Conservation (phyloP, 2,797 vertebrate genomes). For the Moxostoma hubbsi region DNA sequence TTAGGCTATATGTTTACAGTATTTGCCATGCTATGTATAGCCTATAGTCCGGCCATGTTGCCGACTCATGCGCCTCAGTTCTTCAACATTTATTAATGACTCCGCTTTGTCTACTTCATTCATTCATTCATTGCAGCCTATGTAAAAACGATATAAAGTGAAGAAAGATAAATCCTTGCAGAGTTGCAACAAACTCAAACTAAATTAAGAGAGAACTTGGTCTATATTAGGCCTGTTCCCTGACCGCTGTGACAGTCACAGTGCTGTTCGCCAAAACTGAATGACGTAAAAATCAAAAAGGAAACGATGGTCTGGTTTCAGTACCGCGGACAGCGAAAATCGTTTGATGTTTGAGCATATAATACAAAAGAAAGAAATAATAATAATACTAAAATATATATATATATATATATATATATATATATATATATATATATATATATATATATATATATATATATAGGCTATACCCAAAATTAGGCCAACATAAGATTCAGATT, state of each 20-base stretch:
- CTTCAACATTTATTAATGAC: background rate
- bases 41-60: background rate
- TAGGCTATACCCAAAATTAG: too few species aligned
- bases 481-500: too few species aligned
- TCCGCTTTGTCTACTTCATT: too few species aligned
- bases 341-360: background rate
- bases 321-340: slow-evolving; percentile 55
- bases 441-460: too few species aligned
- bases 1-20: too few species aligned
- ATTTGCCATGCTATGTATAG: too few species aligned
- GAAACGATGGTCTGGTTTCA: slow-evolving; percentile 33
- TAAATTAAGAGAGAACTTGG: too few species aligned
- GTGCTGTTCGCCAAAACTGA: background rate
- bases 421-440: too few species aligned
- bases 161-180: background rate
- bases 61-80: background rate
- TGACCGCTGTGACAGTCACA: slow-evolving; percentile 1
- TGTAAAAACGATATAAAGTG: background rate
- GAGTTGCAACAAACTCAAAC: background rate
- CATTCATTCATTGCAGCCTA: too few species aligned
- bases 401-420: too few species aligned
- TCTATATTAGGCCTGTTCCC: background rate
- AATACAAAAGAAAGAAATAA: background rate
- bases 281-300: slow-evolving; percentile 10
- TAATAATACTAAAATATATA: background rate